Evolutionary conservation across 2,888 invertebrate genomes (phyloP), one percentile per base, ranked within the genome.

Genomic region (Ennomos erosarius): DNA sequence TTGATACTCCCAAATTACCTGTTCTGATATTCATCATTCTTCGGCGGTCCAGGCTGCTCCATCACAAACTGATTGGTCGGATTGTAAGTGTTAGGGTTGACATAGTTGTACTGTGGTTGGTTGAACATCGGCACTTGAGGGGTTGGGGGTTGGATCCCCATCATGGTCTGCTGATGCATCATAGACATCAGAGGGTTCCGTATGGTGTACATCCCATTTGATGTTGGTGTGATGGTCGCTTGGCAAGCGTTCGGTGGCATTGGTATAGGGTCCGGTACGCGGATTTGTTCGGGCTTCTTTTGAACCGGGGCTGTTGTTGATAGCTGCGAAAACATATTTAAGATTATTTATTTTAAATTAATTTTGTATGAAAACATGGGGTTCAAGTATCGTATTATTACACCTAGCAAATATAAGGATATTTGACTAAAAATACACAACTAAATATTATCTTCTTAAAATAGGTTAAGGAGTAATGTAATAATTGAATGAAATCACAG

Each of bases 191-290:
- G 79, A 0, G 97, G 97, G 83, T 96, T 97, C 10, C 97, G 90
- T 49, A 97, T 97, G 0, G 97, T 97, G 60, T 96, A 97, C 96
- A 97, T 97, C 9, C 96, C 96, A 65, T 92, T 92, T 0, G 92
- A 90, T 0, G 92, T 90, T 0, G 93, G 92, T 0, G 93, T 92
- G n/a, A 92, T 92, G 0, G 92, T 91, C 0, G 91, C 92, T 70
- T 92, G 91, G 78, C 92, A 90, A 10, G 91, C 84, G 33, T 80
- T 83, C 0, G 91, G 90, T 0, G 92, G 90, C 89, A 92, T 91
- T 0, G 92, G 90, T 9, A 91, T 88, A 0, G 90, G 92, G 12
- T 93, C 92, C 0, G 92, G 90, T 1, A 92, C 81, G 11, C 90
- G 78, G 10, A 90, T 86, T 46, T 77, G 75, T 10, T 89, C 88